phyloP scores from a whole-genome alignment of 2,888 invertebrate genomes.

The Tryphoninae sp. region DNA sequence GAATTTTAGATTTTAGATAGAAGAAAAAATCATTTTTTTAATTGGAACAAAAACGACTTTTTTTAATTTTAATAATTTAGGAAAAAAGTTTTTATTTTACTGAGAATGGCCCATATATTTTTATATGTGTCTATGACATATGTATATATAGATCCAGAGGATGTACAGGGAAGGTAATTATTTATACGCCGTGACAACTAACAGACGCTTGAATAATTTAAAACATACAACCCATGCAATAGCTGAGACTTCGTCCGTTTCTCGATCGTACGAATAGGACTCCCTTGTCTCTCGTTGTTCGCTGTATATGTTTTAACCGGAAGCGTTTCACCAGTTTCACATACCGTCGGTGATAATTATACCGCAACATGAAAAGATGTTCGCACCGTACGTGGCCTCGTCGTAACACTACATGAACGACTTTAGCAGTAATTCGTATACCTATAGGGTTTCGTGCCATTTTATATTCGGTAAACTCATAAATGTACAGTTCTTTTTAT shows the following conservation, averaged over 20 bases:
- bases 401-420: constrained; percentile 47
- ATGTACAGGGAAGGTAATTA: constrained; percentile 7
- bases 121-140: not conserved
- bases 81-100: too few relatives aligned
- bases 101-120: too few relatives aligned
- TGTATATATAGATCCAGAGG: not conserved
- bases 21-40: too few relatives aligned
- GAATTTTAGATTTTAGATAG: too few relatives aligned
- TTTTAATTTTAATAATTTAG: too few relatives aligned
- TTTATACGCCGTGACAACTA: constrained; percentile 43
- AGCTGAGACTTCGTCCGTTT: constrained; percentile 25
- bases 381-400: constrained; percentile 53
- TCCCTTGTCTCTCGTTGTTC: constrained; percentile 44
- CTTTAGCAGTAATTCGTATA: constrained; percentile 31
- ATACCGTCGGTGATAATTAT: constrained; percentile 78
- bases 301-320: constrained; percentile 71
- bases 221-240: constrained; percentile 24
- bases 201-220: constrained; percentile 38
- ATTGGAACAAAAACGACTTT: too few relatives aligned
- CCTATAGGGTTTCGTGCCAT: not conserved
- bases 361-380: constrained; percentile 73
- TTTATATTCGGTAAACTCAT: not conserved
- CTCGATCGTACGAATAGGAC: constrained; percentile 38
- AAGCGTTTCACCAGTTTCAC: constrained; percentile 80
- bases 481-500: too few relatives aligned